Conservation (phyloP, 2,113 vertebrate genomes). For the Cygnus atratus region DNA sequence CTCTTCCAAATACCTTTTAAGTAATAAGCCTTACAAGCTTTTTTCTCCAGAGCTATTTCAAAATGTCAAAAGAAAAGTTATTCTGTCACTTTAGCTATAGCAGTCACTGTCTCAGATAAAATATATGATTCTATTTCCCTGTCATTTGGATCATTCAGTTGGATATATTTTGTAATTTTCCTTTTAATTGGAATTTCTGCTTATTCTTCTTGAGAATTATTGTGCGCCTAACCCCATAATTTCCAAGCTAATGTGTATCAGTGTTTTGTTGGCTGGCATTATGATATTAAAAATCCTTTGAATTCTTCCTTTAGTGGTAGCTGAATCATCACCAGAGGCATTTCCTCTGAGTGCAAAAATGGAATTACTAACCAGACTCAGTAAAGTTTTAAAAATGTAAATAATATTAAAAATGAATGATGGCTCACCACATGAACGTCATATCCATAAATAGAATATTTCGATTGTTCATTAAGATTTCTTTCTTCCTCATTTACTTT, state of each 20-base stretch:
- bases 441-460: not conserved
- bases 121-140: not conserved
- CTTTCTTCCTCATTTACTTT: not conserved
- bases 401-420: not conserved
- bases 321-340: not conserved
- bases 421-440: not conserved
- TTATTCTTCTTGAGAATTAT: conserved; percentile 4
- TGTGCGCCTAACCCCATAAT: not conserved
- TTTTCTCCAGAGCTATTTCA: not conserved
- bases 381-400: not conserved
- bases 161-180: conserved; percentile 4
- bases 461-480: not conserved
- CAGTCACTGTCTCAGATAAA: conserved; percentile 18
- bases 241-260: conserved; percentile 23
- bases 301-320: not conserved
- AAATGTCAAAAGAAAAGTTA: conserved; percentile 10
- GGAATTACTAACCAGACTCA: not conserved
- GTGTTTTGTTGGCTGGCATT: not conserved
- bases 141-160: not conserved
- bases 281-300: not conserved
- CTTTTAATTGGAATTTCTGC: conserved; percentile 30
- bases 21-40: not conserved
- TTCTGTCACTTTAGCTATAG: not conserved
- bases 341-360: conserved; percentile 1
- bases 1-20: not conserved